phyloP scores from a whole-genome alignment of 2,113 vertebrate genomes.

The Chauna torquata region DNA sequence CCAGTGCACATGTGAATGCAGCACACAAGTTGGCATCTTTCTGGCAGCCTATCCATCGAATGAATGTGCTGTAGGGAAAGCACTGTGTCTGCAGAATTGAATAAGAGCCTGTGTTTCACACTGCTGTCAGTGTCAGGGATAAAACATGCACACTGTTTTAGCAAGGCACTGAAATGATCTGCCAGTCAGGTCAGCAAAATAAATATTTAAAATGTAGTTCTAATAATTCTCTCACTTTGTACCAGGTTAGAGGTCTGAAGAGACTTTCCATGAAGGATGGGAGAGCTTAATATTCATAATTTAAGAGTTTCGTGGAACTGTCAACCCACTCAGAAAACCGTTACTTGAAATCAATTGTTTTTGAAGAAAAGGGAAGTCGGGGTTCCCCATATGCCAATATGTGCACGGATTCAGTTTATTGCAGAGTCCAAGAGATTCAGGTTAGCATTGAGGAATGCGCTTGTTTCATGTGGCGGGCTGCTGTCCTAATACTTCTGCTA shows the following conservation, averaged over 20 bases:
- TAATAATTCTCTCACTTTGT: background rate
- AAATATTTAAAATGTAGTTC: background rate
- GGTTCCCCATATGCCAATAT: background rate
- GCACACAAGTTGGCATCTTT: background rate
- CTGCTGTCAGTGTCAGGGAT: background rate
- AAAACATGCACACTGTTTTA: background rate
- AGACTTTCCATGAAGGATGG: background rate
- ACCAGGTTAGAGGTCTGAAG: background rate
- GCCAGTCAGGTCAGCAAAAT: background rate
- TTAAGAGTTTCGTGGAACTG: background rate
- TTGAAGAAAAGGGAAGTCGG: background rate
- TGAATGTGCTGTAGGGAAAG: background rate
- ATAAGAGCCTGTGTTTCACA: background rate
- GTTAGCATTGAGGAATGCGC: background rate
- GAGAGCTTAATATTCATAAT: background rate
- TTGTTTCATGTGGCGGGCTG: background rate
- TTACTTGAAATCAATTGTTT: background rate
- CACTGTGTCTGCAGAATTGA: background rate
- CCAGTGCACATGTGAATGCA: background rate
- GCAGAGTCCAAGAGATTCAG: background rate
- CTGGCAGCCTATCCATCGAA: background rate
- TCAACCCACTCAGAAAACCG: rapidly evolving
- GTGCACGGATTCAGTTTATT: background rate
- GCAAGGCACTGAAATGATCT: background rate
- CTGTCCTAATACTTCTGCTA: background rate